A percentile compares a stretch with the other conserved stretches of the same genome.
Evolutionary conservation across 2,113 vertebrate genomes (phyloP).

Genomic region (Rhipidura dahli): DNA sequence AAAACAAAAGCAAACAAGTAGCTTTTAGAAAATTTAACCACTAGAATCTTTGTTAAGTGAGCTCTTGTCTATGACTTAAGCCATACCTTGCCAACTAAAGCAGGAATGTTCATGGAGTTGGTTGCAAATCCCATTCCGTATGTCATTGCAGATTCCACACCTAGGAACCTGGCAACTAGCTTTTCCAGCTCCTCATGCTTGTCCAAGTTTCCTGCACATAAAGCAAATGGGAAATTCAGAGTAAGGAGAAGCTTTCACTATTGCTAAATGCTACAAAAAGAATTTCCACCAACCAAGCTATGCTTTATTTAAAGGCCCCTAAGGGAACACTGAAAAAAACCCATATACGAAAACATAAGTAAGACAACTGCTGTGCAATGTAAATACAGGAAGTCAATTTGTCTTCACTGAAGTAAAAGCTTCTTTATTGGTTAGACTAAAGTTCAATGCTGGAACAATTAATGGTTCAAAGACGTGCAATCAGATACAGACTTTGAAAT

Average conservation of each 20-base stretch:
- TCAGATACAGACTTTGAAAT: not conserved
- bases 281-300: not conserved
- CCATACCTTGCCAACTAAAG: conserved; percentile 89
- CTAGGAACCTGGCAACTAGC: conserved; percentile 87
- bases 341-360: not conserved
- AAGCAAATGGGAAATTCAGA: conserved; percentile 36
- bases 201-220: conserved; percentile 86
- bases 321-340: not conserved
- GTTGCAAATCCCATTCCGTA: conserved; percentile 98
- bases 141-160: conserved; percentile 91
- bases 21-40: not conserved
- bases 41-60: not conserved
- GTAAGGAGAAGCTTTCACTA: not conserved
- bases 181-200: conserved; percentile 92
- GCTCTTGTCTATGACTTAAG: not conserved
- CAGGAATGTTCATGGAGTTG: conserved; percentile 98
- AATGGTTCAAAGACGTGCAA: not conserved
- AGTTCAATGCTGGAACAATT: not conserved
- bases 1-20: not conserved
- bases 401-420: not conserved
- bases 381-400: not conserved
- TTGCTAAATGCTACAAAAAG: not conserved
- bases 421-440: not conserved
- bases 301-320: not conserved
- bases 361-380: not conserved